Evolutionary conservation across 2,113 vertebrate species (phyloP).

Genomic region (Lota lota): DNA sequence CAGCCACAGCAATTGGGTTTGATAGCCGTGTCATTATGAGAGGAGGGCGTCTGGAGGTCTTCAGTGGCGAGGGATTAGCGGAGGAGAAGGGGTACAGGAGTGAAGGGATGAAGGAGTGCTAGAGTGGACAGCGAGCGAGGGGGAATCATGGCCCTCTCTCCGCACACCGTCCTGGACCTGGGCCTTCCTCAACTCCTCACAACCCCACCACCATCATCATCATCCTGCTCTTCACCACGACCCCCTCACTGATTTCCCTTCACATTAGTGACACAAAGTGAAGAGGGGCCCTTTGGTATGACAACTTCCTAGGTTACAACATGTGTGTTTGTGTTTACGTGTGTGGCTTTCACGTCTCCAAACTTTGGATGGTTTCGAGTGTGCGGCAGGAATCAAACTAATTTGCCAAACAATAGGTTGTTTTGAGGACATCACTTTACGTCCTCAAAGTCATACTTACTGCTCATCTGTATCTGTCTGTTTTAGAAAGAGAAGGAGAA

Average conservation of each 20-base stretch:
- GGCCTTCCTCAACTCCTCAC: conserved; percentile 42
- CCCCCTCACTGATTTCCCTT: conserved; percentile 48
- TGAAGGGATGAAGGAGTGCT: conserved; percentile 31
- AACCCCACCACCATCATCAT: conserved; percentile 36
- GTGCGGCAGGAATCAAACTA: no score
- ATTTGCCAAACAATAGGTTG: no score
- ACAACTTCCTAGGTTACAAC: conserved; percentile 41
- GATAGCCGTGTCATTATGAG: conserved; percentile 78
- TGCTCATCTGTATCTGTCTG: no score
- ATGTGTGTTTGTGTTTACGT: conserved; percentile 2
- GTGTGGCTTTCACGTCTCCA: no score
- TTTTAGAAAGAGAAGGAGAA: no score
- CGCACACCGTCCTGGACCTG: conserved; percentile 4
- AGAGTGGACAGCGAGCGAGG: conserved; percentile 32
- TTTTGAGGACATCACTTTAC: no score
- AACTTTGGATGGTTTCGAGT: no score
- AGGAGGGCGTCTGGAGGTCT: conserved; percentile 76
- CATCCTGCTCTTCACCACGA: conserved; percentile 7
- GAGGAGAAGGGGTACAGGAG: conserved; percentile 33
- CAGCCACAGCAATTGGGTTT: conserved; percentile 78
- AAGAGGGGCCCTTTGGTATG: conserved; percentile 31
- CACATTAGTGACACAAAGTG: conserved; percentile 35
- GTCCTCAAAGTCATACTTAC: no score
- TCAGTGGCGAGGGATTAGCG: conserved; percentile 68
- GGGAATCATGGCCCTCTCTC: conserved; percentile 21